Evolutionary conservation across 2,888 invertebrate genomes (phyloP).

Genomic region (Epirrita christyi): DNA sequence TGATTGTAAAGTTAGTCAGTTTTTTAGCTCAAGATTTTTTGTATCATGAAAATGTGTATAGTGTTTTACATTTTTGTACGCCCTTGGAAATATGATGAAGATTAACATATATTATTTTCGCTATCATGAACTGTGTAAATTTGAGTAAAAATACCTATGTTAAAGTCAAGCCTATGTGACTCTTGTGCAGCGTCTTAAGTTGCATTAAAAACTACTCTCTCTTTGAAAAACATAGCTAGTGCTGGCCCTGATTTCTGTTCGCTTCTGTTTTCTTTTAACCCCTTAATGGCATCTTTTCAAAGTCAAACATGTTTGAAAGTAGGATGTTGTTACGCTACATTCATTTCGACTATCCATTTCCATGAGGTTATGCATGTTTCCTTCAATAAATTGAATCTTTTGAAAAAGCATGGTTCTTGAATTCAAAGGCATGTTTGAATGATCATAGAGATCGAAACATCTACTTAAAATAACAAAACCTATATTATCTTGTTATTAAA

Average conservation of each 20-base stretch:
- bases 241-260: constrained; percentile 9
- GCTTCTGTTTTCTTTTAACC: constrained; percentile 7
- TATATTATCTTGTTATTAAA: constrained; percentile 18
- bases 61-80: too few relatives aligned
- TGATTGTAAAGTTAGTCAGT: too few relatives aligned
- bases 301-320: constrained; percentile 16
- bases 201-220: not conserved
- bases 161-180: too few relatives aligned
- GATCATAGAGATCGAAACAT: constrained; percentile 37
- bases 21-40: too few relatives aligned
- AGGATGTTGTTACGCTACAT: constrained; percentile 31
- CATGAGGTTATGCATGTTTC: constrained; percentile 48
- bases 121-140: too few relatives aligned
- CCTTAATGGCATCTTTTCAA: constrained; percentile 35
- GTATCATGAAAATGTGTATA: too few relatives aligned
- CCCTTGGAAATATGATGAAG: too few relatives aligned
- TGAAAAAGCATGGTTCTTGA: constrained; percentile 33
- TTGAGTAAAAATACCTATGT: too few relatives aligned
- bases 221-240: not conserved
- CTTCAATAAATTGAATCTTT: constrained; percentile 38
- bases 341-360: constrained; percentile 39
- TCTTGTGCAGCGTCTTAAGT: too few relatives aligned
- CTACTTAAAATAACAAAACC: constrained; percentile 14
- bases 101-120: too few relatives aligned
- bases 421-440: constrained; percentile 51